Conservation (phyloP, 2,888 invertebrate genomes). For the Epistrophe grossulariae region DNA sequence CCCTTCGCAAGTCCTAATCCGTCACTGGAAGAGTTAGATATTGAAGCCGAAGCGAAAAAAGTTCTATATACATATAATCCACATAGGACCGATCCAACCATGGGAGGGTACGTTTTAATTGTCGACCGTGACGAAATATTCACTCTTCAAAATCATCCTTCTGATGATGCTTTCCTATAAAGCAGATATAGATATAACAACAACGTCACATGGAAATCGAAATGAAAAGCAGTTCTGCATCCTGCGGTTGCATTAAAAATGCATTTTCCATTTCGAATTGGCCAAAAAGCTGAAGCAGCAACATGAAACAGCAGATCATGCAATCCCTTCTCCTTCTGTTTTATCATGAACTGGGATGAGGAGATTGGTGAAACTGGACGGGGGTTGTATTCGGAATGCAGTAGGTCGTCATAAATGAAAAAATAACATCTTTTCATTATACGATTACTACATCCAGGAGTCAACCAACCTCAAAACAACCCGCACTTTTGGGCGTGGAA, state of each 20-base stretch:
- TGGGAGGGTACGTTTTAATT: slow-evolving; percentile 46
- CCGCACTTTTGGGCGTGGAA: background rate
- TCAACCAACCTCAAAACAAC: slow-evolving; percentile 53
- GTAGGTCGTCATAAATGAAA: slow-evolving; percentile 67
- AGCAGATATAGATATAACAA: background rate
- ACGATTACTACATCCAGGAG: slow-evolving; percentile 71
- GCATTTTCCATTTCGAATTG: slow-evolving; percentile 71
- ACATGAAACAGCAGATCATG: slow-evolving; percentile 10
- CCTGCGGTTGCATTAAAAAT: slow-evolving; percentile 73
- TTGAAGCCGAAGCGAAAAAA: background rate
- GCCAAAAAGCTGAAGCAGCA: slow-evolving; percentile 35
- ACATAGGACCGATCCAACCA: background rate
- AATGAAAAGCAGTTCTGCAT: slow-evolving; percentile 38
- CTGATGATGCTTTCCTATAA: background rate
- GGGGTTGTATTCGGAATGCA: slow-evolving; percentile 44
- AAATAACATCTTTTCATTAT: slow-evolving; percentile 72
- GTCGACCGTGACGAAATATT: slow-evolving; percentile 55
- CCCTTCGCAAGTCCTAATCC: background rate
- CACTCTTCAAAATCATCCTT: slow-evolving; percentile 22
- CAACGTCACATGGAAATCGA: slow-evolving; percentile 20
- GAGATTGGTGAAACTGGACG: background rate
- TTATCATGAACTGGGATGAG: background rate
- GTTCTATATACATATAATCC: background rate
- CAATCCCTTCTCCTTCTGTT: background rate
- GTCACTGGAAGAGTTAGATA: background rate